Evolutionary conservation across 1,140 invertebrate species (phyloP), one percentile per base, ranked within the genome.

Genomic region (Theocolax elegans): DNA sequence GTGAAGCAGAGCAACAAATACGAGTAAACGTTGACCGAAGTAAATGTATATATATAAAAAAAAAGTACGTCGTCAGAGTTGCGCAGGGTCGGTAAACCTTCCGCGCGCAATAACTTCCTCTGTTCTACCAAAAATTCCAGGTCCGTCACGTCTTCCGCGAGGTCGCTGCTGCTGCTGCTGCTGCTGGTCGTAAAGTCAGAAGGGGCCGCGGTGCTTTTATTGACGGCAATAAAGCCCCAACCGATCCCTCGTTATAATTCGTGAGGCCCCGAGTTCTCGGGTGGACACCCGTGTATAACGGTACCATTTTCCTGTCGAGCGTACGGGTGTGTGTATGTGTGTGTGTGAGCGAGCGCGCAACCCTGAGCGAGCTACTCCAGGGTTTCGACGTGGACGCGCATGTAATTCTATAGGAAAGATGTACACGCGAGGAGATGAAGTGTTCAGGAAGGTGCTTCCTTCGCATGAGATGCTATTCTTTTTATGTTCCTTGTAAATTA

Each of bases 201-300:
- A 19, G 13, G 31, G 48, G 17, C 48, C 31, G 48, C 7, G 46
- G 49, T n/a, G 49, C 51, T 31, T 67, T 67, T 67, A 67, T 67
- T 67, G 65, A 1, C n/a, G 56, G 66, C 46, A 59, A 68, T 68
- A 67, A 67, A 67, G 29, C 42, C n/a, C 29, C 49, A 0, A 17
- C 8, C 27, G 46, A 31, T 51, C 62, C 62, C 27, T 35, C 21
- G 29, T 51, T 40, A 44, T 35, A 49, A 48, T 46, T 63, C 27
- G 44, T 44, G 59, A 9, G 25, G 31, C 44, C n/a, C n/a, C n/a
- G n/a, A n/a, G n/a, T n/a, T n/a, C n/a, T n/a, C n/a, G n/a, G n/a
- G n/a, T n/a, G n/a, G n/a, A n/a, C n/a, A n/a, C n/a, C n/a, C n/a
- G n/a, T n/a, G n/a, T n/a, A n/a, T n/a, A n/a, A n/a, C n/a, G n/a